Percentiles rank a stretch among this genome's conserved stretches.
Conservation (phyloP, 2,113 vertebrate genomes). For the Oreochromis tanganicae region DNA sequence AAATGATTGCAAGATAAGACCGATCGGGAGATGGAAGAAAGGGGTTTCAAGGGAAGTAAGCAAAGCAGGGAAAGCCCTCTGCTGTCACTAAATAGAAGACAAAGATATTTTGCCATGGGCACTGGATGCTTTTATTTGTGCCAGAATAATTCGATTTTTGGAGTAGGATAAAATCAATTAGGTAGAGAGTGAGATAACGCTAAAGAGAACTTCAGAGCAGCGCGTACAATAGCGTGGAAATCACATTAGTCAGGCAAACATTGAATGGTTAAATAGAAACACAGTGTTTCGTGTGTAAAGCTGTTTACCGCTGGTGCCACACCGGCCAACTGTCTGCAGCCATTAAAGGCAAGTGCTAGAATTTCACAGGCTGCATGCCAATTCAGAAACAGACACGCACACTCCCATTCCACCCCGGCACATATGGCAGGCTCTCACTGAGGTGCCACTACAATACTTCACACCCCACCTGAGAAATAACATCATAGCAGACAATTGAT, state of each 20-base stretch:
- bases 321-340: slow-evolving; percentile 37
- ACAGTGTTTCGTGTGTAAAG: not conserved
- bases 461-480: slow-evolving; percentile 33
- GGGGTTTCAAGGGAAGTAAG: not conserved
- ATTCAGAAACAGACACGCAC: not conserved
- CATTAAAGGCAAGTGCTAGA: slow-evolving; percentile 31
- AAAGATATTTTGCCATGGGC: not conserved
- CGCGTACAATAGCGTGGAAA: not conserved
- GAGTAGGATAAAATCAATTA: not conserved
- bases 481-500: slow-evolving; percentile 4
- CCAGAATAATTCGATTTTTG: not conserved
- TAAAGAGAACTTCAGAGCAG: not conserved
- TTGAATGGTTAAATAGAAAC: not conserved
- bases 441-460: slow-evolving; percentile 36
- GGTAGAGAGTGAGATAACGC: not conserved
- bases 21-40: slow-evolving; percentile 8
- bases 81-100: not conserved
- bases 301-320: slow-evolving; percentile 27
- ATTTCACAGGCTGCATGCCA: slow-evolving; percentile 36
- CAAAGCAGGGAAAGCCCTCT: not conserved
- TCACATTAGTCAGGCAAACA: not conserved
- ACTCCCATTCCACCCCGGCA: not conserved
- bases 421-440: slow-evolving; percentile 44
- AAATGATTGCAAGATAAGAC: slow-evolving; percentile 41
- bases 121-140: not conserved